phyloP scores from a whole-genome alignment of 2,113 vertebrate genomes.

The Lonchura striata region DNA sequence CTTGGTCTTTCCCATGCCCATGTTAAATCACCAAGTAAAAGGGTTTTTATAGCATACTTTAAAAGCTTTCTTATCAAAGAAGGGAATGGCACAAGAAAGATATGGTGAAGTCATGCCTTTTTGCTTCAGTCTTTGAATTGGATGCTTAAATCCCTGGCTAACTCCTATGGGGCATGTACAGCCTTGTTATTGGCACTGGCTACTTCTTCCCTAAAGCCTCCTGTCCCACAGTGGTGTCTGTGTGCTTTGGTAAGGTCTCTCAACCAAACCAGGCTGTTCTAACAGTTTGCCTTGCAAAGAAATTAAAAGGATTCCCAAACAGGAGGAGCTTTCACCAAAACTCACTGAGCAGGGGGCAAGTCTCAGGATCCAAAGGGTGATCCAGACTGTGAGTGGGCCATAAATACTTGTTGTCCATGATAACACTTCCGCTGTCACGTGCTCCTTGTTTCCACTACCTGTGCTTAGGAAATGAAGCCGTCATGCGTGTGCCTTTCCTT shows the following conservation, averaged over 20 bases:
- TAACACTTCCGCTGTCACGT: rapidly evolving
- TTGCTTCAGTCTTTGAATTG: not conserved
- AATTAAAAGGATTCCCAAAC: not conserved
- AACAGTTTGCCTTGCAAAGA: not conserved
- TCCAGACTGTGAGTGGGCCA: not conserved
- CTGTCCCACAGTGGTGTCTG: not conserved
- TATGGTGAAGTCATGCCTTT: not conserved
- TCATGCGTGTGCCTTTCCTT: not conserved
- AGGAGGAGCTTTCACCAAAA: not conserved
- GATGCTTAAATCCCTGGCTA: not conserved
- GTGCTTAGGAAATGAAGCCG: not conserved
- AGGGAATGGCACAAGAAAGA: not conserved
- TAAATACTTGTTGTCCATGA: not conserved
- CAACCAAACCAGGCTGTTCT: not conserved
- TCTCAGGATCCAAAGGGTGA: not conserved
- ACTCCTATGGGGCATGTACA: not conserved
- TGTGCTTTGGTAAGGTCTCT: not conserved
- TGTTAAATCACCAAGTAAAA: not conserved
- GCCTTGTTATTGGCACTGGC: rapidly evolving
- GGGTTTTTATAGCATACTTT: rapidly evolving
- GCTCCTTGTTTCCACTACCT: not conserved
- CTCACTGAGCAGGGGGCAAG: not conserved
- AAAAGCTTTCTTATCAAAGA: not conserved
- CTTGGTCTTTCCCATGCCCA: rapidly evolving
- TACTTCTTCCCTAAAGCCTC: not conserved